Percentiles rank a stretch among this genome's conserved stretches.
Evolutionary conservation across 2,888 invertebrate species (phyloP).

Genomic region (Drosophila fulvimacula): DNA sequence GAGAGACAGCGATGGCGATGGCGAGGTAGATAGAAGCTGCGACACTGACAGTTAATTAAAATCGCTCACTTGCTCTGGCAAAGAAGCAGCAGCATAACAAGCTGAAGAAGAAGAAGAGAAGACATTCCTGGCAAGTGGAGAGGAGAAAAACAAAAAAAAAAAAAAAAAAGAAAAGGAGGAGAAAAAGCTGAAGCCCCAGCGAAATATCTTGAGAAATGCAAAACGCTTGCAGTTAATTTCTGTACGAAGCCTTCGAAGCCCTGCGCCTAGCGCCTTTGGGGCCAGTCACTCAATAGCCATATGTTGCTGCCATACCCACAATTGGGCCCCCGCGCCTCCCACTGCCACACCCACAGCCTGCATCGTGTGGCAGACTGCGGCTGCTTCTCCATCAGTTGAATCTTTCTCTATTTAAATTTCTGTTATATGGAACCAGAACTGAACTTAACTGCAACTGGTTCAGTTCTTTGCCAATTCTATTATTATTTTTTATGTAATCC

Average conservation of each 20-base stretch:
- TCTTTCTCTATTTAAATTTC: neutral
- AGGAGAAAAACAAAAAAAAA: neutral
- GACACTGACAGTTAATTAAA: conserved; percentile 76
- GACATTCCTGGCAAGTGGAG: neutral
- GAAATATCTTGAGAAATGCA: conserved; percentile 68
- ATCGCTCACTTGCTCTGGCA: conserved; percentile 65
- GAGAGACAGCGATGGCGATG: neutral
- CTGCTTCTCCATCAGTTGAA: neutral
- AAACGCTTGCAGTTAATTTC: conserved; percentile 44
- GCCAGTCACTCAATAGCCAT: conserved; percentile 21
- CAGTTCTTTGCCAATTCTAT: neutral
- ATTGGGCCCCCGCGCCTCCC: neutral
- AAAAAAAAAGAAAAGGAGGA: neutral
- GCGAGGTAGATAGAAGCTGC: conserved; percentile 19
- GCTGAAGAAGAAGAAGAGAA: conserved; percentile 5
- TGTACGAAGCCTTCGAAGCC: neutral
- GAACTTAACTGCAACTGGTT: neutral
- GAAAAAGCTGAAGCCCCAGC: conserved; percentile 12
- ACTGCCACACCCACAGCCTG: neutral
- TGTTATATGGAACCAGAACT: neutral
- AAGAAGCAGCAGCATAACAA: conserved; percentile 14
- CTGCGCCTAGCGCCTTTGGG: conserved; percentile 31
- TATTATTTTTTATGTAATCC: neutral
- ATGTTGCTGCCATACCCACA: neutral
- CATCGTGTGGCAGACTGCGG: neutral